phyloP scores from a whole-genome alignment of 1,140 invertebrate species.

The Melitaea cinxia region DNA sequence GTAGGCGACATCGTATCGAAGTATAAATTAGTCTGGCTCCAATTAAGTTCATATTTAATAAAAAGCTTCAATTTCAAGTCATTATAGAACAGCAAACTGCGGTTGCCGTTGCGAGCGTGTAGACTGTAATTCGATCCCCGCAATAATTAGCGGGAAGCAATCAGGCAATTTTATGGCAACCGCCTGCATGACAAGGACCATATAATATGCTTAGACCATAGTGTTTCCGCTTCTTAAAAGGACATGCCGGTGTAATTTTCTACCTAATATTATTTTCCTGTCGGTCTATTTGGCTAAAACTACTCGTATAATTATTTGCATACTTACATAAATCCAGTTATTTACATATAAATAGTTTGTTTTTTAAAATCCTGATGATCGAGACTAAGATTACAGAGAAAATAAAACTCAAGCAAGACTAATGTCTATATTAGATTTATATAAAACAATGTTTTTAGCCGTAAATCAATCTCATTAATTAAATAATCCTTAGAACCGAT shows the following conservation, averaged over 20 bases:
- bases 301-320: too few relatives aligned
- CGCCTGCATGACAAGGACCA: conserved; percentile 24
- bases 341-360: too few relatives aligned
- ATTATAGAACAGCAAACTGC: conserved; percentile 18
- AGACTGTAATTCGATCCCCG: conserved; percentile 47
- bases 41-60: conserved; percentile 25
- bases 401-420: too few relatives aligned
- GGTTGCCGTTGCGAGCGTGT: conserved; percentile 22
- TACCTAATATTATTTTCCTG: conserved; percentile 7
- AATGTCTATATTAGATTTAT: too few relatives aligned
- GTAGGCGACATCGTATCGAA: conserved; percentile 24
- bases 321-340: too few relatives aligned
- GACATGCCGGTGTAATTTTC: conserved; percentile 13
- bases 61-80: conserved; percentile 23
- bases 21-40: conserved; percentile 6
- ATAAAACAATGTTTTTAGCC: too few relatives aligned
- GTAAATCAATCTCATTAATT: too few relatives aligned
- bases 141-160: conserved; percentile 43
- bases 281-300: neutral
- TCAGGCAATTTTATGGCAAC: conserved; percentile 43
- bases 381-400: too few relatives aligned
- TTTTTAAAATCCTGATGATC: too few relatives aligned
- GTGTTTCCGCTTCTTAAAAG: conserved; percentile 35
- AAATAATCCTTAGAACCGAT: too few relatives aligned
- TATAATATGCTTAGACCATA: conserved; percentile 34